A percentile compares a stretch with the other conserved stretches of the same genome.
phyloP scores from a whole-genome alignment of 2,888 invertebrate species.

The Xanthia togata region DNA sequence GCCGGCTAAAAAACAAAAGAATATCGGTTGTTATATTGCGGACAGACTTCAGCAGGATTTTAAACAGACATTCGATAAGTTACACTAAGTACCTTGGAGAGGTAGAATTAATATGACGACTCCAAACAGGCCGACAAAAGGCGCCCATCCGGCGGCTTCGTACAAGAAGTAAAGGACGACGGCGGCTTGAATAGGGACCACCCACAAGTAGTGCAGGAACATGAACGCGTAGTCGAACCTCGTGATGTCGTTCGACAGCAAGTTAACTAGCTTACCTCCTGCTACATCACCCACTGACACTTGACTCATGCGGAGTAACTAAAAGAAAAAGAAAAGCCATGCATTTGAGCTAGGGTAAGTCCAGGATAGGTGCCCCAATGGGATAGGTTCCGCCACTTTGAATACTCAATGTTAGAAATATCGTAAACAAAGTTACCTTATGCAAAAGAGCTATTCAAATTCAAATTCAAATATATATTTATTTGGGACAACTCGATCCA shows the following conservation, averaged over 20 bases:
- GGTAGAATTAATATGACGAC: constrained; percentile 91
- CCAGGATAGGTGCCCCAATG: too few species aligned
- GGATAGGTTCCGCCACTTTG: too few species aligned
- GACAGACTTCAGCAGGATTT: not conserved
- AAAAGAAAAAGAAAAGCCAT: constrained; percentile 57
- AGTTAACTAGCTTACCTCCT: constrained; percentile 95
- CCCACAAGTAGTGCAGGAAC: constrained; percentile 94
- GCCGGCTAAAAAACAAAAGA: constrained; percentile 71
- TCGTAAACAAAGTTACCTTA: too few species aligned
- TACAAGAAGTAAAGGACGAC: constrained; percentile 86
- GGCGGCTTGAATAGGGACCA: constrained; percentile 93
- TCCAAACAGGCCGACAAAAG: constrained; percentile 83
- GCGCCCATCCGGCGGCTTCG: constrained; percentile 80
- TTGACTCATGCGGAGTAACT: constrained; percentile 94
- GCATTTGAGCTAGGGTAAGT: not conserved
- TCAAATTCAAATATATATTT: too few species aligned
- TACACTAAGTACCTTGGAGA: constrained; percentile 80
- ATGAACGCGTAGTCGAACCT: constrained; percentile 94
- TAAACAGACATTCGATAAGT: not conserved
- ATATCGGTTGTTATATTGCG: not conserved
- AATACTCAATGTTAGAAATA: too few species aligned
- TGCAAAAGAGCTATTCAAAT: too few species aligned
- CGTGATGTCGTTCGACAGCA: constrained; percentile 95
- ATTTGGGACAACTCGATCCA: too few species aligned
- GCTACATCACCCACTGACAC: constrained; percentile 92